Conservation (phyloP, 2,888 invertebrate species). For the Sipha maydis region DNA sequence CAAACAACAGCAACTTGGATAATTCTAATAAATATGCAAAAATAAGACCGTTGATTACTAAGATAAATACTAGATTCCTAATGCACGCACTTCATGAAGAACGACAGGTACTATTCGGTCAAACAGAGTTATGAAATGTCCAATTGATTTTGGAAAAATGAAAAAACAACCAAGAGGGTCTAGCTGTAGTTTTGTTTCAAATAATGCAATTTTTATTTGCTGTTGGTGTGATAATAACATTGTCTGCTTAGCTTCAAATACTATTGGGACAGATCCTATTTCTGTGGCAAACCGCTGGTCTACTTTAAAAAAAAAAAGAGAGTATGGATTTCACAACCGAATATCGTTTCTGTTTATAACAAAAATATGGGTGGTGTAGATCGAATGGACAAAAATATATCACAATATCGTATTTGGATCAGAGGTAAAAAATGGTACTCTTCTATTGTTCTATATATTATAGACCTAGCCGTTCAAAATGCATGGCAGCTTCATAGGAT, state of each 20-base stretch:
- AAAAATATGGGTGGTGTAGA: background rate
- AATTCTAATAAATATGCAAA: slow-evolving; percentile 63
- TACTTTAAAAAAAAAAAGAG: slow-evolving; percentile 60
- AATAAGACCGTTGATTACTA: slow-evolving; percentile 59
- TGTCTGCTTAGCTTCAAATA: no score
- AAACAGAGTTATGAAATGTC: no score
- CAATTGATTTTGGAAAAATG: no score
- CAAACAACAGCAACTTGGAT: slow-evolving; percentile 62
- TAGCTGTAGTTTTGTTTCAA: no score
- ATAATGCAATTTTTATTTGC: no score
- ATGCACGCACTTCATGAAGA: slow-evolving; percentile 40
- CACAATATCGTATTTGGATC: background rate
- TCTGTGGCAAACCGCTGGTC: no score
- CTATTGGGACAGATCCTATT: no score
- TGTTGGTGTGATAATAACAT: no score
- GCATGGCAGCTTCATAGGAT: slow-evolving; percentile 1
- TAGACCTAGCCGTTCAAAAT: slow-evolving; percentile 6
- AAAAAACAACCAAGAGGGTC: no score
- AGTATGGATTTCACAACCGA: slow-evolving; percentile 63
- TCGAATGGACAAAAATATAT: background rate
- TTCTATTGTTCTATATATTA: slow-evolving; percentile 7
- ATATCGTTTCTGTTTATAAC: background rate
- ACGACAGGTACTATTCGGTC: background rate
- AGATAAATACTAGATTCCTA: slow-evolving; percentile 44
- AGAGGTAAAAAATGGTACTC: slow-evolving; percentile 49